Evolutionary conservation across 2,797 vertebrate genomes (phyloP), one percentile per base, ranked within the genome.

Genomic region (Pangasius macronema): DNA sequence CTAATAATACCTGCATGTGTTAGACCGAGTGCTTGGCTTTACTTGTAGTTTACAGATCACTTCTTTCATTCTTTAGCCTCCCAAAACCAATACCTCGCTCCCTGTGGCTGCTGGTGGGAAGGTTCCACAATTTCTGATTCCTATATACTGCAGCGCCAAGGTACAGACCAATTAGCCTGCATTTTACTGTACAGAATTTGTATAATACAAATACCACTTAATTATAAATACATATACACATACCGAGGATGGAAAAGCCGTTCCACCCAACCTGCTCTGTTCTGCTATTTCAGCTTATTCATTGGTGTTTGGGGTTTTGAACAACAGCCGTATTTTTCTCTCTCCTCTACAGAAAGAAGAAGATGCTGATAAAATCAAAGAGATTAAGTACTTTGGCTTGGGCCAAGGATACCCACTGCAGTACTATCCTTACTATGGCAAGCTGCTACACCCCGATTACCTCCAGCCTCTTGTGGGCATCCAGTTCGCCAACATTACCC

Each of bases 351-450:
- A 99, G 98, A 96, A 94, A 93, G 95, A 95, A 0, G 98, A 98
- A 3, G 98, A 99, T 0, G 87, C 30, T 0, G 85, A 73, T 1
- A 97, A 95, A 73, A 27, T 99, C 0, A 94, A 95, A 27, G 88
- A 75, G 0, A 94, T 99, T 90, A 94, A 96, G 73, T 99, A 99
- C 92, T 97, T 92, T 0, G 97, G 98, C 42, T 1, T 99, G 16
- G 91, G 55, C 0, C 24, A 91, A 0, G 98, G 98, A 65, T 99
- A 99, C 18, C 98, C 97, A 4, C 96, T 99, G 61, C 97, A 99
- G 93, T 99, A 99, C 93, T 99, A 99, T 90, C 99, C 99, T 0
- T 99, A 99, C 94, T 99, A 99, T 0, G 99, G 99, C 89, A 98
- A 96, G 88, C 94, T 93, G 75, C 94, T 99, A 92, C 99, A 99